Base-by-base conservation (phyloP, 2,888 invertebrate species). In the Nemotelus pantherinus region DNA sequence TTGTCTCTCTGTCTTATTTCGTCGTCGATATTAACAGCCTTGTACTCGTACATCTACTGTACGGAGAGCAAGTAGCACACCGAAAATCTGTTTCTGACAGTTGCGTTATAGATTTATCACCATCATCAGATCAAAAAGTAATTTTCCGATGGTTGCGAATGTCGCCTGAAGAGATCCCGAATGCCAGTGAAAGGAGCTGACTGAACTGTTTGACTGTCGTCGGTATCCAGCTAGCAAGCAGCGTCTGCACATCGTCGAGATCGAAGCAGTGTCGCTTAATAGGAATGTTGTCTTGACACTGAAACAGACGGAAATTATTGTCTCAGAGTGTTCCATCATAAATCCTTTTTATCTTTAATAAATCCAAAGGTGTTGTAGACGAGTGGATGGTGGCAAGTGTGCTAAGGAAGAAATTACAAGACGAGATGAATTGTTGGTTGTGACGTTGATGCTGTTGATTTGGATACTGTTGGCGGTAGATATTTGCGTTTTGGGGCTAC, bases 271-370 rank as follows among this genome's bases (percentile, higher is more conserved):
- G 9, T 74, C 39, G 60, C 25, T 60, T 60, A 50, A 25, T 60
- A 53, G 39, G 67, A 63, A 63, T 41, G 44, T 63, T 74, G 60
- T 74, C 74, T 74, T 74, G 74, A 60, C 74, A 63, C 60, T 63
- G 41, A 74, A 74, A 60, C 63, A 63, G 74, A 74, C 60, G 78
- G 64, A 78, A 60, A 78, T 53, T 64, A 60, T 78, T 78, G 76
- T 78, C 78, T 78, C 67, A 70, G 65, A 78, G 65, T 76, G 75
- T 63, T 76, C 70, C 55, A 76, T 70, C 68, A 76, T 78, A 78
- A 78, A 78, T 78, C 78, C 78, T 78, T 78, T 78, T 78, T 78
- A 78, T 78, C 78, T 78, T 78, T 71, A 76, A 76, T 76, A 70
- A 76, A 70, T 75, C 60, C 67, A 47, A 70, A 76, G 76, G 78